These are phyloP conservation scores for Cheirogaleus medius DNA, from an alignment of 2,113 vertebrate species.

Conservation along the genomic window DNA sequence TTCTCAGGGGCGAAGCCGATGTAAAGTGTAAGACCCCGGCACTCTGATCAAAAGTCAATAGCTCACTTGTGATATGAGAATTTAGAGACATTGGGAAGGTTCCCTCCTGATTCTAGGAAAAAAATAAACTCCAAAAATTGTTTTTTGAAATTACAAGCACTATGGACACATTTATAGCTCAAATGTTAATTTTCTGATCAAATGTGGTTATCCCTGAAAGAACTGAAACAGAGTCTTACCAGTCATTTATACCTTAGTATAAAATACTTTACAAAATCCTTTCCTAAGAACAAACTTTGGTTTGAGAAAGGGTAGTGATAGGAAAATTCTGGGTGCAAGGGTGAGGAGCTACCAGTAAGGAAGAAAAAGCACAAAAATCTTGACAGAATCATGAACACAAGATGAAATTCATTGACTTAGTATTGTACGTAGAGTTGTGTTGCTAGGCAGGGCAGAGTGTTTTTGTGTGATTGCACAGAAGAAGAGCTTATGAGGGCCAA, in stretches of 20 bases:
- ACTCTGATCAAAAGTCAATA: not conserved
- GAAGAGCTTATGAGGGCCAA: not conserved
- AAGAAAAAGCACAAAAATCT: not conserved
- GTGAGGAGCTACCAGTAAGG: not conserved
- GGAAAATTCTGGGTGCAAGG: not conserved
- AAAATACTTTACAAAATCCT: not conserved
- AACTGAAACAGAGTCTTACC: not conserved
- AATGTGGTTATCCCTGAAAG: not conserved
- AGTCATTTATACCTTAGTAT: not conserved
- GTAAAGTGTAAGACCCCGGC: not conserved
- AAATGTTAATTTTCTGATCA: slow-evolving; percentile 28
- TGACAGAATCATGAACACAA: not conserved
- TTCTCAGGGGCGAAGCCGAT: not conserved
- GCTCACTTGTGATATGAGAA: not conserved
- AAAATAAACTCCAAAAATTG: not conserved
- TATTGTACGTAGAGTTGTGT: not conserved
- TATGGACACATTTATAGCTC: not conserved
- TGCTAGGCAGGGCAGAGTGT: not conserved
- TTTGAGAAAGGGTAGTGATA: not conserved
- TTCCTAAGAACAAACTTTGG: not conserved
- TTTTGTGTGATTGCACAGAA: not conserved
- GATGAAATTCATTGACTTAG: not conserved
- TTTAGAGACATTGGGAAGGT: not conserved
- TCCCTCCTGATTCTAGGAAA: not conserved
- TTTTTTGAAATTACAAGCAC: not conserved